Base-by-base conservation (phyloP, 2,113 vertebrate species). In the Craseonycteris thonglongyai region DNA sequence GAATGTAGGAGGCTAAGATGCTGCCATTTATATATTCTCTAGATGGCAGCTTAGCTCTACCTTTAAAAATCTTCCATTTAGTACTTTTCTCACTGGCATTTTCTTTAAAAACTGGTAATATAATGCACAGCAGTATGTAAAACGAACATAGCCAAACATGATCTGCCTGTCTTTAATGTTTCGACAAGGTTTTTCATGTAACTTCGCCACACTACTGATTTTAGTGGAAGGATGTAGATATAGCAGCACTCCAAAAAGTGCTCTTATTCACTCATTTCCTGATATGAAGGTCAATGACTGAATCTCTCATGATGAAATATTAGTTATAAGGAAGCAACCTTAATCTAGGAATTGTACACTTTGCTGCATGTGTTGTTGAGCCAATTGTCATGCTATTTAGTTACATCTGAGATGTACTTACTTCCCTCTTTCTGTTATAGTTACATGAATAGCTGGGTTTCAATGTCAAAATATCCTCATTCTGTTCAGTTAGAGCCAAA, bases 11-110 rank as follows among this genome's bases (percentile, higher is more conserved):
- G 42, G n/a, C 47, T 61, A 54, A 79, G 72, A 24, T 82, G 91
- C 86, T 94, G 35, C 85, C 74, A 92, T 85, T 90, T 92, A 54
- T 90, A 2, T 75, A 3, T 83, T 94, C 95, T 95, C 96, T 97
- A 97, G 96, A 74, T 97, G 97, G 96, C 97, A 96, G 96, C 82
- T 97, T 88, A 94, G 88, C 81, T 96, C 96, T 68, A 95, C 65
- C 42, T 96, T 83, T 79, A 66, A 71, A 91, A 68, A 49, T 82
- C 49, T 93, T 40, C 56, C 51, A 93, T 83, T 92, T 61, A 40
- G 47, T 89, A 65, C 88, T 95, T 96, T 96, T 95, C 78, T 95
- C 58, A 79, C 30, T 96, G 90, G n/a, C 76, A 79, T 95, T 95
- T 95, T 28, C 74, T 95, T 97, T 96, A 93, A 90, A 96, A 95